phyloP scores from a whole-genome alignment of 2,797 vertebrate species.

The Galagoides demidoff region DNA sequence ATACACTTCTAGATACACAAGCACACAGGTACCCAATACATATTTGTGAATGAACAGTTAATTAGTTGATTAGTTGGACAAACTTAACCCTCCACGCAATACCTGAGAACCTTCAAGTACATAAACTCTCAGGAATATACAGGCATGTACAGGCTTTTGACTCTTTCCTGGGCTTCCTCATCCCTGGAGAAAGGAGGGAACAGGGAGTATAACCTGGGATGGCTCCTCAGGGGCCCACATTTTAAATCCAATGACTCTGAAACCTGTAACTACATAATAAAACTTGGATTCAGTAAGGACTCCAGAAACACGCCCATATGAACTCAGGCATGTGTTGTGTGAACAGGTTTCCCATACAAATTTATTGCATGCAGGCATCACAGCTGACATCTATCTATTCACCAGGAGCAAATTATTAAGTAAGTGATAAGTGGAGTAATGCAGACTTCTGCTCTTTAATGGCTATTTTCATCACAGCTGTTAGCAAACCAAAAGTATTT shows the following conservation, averaged over 20 bases:
- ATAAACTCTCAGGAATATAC: neutral
- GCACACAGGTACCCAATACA: neutral
- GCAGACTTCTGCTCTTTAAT: constrained; percentile 12
- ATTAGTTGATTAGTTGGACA: neutral
- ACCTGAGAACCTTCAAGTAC: neutral
- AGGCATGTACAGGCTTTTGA: neutral
- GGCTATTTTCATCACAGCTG: neutral
- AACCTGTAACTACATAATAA: neutral
- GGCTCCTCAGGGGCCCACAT: neutral
- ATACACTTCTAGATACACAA: neutral
- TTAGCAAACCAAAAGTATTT: neutral
- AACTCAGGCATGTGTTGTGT: neutral
- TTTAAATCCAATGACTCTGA: neutral
- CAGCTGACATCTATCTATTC: neutral
- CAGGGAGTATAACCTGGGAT: neutral
- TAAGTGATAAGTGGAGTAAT: neutral
- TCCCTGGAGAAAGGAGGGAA: neutral
- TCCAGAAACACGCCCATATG: neutral
- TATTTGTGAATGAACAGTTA: neutral
- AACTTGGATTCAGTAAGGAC: neutral
- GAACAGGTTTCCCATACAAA: neutral
- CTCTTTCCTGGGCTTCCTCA: neutral
- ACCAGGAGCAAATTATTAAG: neutral
- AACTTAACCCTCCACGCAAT: neutral
- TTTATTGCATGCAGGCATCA: neutral